phyloP scores from a whole-genome alignment of 2,888 invertebrate genomes.

The Gonocerus acuteangulatus region DNA sequence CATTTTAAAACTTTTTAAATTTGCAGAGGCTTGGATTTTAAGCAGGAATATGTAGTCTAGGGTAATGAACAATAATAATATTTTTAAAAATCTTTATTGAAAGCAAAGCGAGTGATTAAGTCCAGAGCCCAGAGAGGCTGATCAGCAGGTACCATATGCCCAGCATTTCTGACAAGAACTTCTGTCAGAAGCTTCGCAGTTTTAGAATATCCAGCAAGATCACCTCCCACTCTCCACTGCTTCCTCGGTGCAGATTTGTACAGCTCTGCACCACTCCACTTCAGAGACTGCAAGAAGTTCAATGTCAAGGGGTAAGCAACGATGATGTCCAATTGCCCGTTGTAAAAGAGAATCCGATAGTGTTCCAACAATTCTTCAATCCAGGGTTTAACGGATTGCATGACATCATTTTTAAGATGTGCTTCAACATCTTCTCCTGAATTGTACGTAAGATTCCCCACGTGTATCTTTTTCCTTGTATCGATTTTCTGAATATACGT shows the following conservation, averaged over 20 bases:
- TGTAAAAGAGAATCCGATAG: conserved; percentile 72
- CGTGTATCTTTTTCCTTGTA: conserved; percentile 59
- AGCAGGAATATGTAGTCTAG: too few species aligned
- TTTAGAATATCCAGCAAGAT: conserved; percentile 69
- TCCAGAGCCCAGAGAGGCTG: conserved; percentile 70
- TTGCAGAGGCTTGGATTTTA: too few species aligned
- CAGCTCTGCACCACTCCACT: conserved; percentile 57
- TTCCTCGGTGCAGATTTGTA: conserved; percentile 60
- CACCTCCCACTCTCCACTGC: conserved; percentile 53
- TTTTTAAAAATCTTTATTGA: conserved; percentile 30
- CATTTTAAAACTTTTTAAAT: too few species aligned
- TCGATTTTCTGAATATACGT: conserved; percentile 32
- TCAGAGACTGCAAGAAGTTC: conserved; percentile 63
- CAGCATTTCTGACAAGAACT: conserved; percentile 67
- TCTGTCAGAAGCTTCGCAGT: conserved; percentile 59
- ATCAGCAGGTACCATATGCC: conserved; percentile 74
- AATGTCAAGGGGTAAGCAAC: conserved; percentile 80
- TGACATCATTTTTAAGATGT: conserved; percentile 65
- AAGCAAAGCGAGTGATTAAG: conserved; percentile 57
- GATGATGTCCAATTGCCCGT: conserved; percentile 87
- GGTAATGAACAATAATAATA: too few species aligned
- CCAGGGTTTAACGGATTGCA: conserved; percentile 71
- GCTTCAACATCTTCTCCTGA: conserved; percentile 58
- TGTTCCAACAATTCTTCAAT: conserved; percentile 58
- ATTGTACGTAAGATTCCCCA: conserved; percentile 69